A percentile compares a stretch with the other conserved stretches of the same genome.
phyloP scores from a whole-genome alignment of 1,140 invertebrate species.

The Leguminivora glycinivorella region DNA sequence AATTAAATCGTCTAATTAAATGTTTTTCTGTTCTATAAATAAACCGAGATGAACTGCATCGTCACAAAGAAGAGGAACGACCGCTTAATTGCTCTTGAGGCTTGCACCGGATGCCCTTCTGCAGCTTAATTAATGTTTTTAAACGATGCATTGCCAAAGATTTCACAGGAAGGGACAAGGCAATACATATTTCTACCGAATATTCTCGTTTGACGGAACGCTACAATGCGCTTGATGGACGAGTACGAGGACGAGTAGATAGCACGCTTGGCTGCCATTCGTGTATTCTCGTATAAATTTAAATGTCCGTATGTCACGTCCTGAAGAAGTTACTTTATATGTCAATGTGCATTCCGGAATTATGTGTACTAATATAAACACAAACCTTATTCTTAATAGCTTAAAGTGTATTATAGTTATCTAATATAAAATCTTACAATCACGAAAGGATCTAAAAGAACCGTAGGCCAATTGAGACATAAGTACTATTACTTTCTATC shows the following conservation, averaged over 20 bases:
- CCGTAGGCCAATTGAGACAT: not conserved
- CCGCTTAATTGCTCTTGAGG: slow-evolving; percentile 57
- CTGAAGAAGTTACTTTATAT: no score
- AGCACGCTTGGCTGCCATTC: no score
- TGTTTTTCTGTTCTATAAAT: slow-evolving; percentile 44
- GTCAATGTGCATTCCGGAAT: no score
- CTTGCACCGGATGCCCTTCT: slow-evolving; percentile 59
- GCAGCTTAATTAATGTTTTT: slow-evolving; percentile 60
- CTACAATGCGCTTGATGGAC: no score
- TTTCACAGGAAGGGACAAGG: no score
- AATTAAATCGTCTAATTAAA: slow-evolving; percentile 50
- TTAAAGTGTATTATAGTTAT: not conserved
- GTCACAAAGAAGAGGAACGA: slow-evolving; percentile 53
- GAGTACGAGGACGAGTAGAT: no score
- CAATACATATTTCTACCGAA: no score
- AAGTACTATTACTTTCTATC: slow-evolving; percentile 2
- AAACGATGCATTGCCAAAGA: no score
- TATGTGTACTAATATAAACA: not conserved
- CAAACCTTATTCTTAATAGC: not conserved
- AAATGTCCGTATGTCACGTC: no score
- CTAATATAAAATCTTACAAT: not conserved
- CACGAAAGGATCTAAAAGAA: not conserved
- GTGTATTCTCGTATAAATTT: no score
- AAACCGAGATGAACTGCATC: slow-evolving; percentile 50
- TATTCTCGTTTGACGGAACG: no score